Conservation (phyloP, 2,888 invertebrate species). For the Conistra vaccinii region DNA sequence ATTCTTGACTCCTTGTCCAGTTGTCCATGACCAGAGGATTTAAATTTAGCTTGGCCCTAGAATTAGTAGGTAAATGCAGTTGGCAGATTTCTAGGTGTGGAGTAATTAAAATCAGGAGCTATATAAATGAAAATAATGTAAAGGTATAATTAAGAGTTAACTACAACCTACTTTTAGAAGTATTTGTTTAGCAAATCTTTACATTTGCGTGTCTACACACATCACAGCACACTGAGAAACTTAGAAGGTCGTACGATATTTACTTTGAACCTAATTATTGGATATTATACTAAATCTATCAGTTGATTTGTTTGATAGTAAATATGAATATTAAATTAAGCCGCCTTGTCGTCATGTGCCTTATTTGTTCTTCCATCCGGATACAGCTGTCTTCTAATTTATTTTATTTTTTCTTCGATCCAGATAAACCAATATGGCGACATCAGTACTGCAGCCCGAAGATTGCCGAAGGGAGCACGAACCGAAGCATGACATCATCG, state of each 20-base stretch:
- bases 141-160: conserved; percentile 14
- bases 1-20: background rate
- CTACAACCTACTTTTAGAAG: conserved; percentile 39
- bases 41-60: background rate
- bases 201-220: conserved; percentile 50
- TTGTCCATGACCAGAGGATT: background rate
- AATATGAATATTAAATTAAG: conserved; percentile 12
- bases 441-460: conserved; percentile 87
- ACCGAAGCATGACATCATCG: conserved; percentile 78
- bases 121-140: background rate
- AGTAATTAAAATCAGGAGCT: background rate
- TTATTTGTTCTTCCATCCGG: background rate
- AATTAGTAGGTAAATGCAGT: background rate
- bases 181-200: conserved; percentile 36
- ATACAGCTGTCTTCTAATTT: background rate
- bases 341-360: too few species aligned
- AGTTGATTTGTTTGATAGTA: conserved; percentile 3
- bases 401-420: conserved; percentile 34
- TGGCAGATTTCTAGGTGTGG: background rate
- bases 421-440: conserved; percentile 83
- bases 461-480: conserved; percentile 83
- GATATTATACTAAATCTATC: background rate
- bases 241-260: conserved; percentile 50
- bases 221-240: conserved; percentile 42
- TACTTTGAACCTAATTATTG: conserved; percentile 16